Base-by-base conservation (phyloP, 23 tunicate species). In the Trididemnum nubilum region DNA sequence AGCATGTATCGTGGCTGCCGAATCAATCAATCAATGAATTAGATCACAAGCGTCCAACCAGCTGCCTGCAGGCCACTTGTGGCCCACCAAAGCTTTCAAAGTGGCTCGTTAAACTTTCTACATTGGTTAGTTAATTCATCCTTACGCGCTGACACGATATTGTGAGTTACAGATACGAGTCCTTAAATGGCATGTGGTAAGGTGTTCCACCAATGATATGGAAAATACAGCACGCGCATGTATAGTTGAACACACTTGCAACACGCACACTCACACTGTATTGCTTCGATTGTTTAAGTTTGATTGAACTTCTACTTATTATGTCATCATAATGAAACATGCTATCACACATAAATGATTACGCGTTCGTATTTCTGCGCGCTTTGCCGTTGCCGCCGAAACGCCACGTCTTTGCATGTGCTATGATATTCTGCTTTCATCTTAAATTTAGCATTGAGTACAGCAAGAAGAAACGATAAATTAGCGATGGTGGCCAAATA, bases 141-240 rank as follows among this genome's bases (percentile, higher is more conserved):
- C 74, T 67, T 67, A n/a, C 74, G 74, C 38, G 74, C 74, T 67
- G 74, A 67, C 74, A 30, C 74, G 74, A 67, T 33, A 67, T 67
- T 67, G 74, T 67, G 74, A 67, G 74, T 67, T 67, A 67, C 74
- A 67, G 74, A 67, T 67, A 67, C 38, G 38, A 67, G 38, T 67
- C 74, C 38, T 67, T 67, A 67, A 67, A 67, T 67, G 33, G 74
- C 74, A 67, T 67, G 74, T 67, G 38, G 74, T 67, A 67, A 67
- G 38, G 74, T 67, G 74, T 67, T 38, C 74, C 74, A 67, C 38
- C 74, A 67, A 67, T 67, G 67, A n/a, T 61, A n/a, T 61, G n/a
- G 28, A 61, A 24, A 22, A 61, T 24, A 67, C 74, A 67, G 37
- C 38, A 32, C 37, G 74, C 7, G 12, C 37, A 33, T 23, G 23